These are phyloP conservation scores for Scolopax bukidnonensis DNA, from an alignment of 2,797 vertebrate genomes.

Conservation along the genomic window DNA sequence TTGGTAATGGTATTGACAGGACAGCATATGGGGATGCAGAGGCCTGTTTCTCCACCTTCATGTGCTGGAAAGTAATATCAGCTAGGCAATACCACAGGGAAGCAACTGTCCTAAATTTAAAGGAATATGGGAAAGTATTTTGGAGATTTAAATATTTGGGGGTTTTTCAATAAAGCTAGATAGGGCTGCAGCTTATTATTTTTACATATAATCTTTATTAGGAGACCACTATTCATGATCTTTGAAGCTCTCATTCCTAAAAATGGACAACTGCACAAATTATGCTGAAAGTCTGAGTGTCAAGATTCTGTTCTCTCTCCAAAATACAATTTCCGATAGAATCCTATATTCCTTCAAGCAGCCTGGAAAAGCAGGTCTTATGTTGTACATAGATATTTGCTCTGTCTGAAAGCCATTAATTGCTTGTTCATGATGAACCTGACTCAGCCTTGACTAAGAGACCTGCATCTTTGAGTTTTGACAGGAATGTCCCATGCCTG, in stretches of 20 bases:
- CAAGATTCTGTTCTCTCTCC: neutral
- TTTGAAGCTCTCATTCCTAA: neutral
- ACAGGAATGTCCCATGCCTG: neutral
- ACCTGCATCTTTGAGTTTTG: neutral
- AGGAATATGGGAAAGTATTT: neutral
- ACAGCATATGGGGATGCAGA: neutral
- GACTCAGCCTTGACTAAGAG: neutral
- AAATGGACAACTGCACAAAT: neutral
- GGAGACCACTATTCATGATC: neutral
- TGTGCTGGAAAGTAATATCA: neutral
- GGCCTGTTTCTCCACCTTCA: neutral
- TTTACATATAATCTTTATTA: neutral
- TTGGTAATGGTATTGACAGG: conserved; percentile 18
- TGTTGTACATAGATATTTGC: neutral
- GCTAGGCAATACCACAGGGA: neutral
- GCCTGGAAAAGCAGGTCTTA: neutral
- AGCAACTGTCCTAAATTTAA: conserved; percentile 12
- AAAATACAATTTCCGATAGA: neutral
- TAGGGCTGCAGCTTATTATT: neutral
- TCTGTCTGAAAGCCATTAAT: neutral
- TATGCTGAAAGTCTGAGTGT: neutral
- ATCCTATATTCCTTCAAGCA: neutral
- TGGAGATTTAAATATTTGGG: neutral
- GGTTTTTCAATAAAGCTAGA: neutral
- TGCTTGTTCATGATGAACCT: neutral